These are phyloP conservation scores for Lucinisca nassula DNA, from an alignment of 2,888 invertebrate genomes.

Conservation along the genomic window DNA sequence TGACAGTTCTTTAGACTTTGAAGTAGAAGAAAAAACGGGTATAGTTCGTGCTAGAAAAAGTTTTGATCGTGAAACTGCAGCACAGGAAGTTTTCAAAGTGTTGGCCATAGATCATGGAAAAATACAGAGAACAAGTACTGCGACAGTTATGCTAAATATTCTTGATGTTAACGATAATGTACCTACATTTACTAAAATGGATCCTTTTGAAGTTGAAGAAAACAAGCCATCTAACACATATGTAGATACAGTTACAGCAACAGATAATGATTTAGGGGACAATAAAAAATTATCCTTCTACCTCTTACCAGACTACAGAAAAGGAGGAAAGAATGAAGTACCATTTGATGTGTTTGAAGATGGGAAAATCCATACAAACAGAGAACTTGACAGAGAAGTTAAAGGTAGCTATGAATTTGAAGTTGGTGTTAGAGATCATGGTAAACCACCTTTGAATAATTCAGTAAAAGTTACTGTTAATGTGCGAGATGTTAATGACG, in stretches of 20 bases:
- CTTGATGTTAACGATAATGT: conserved; percentile 73
- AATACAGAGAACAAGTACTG: conserved; percentile 66
- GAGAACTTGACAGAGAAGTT: conserved; percentile 95
- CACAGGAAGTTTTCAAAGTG: conserved; percentile 66
- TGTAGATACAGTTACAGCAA: conserved; percentile 96
- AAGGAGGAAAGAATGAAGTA: conserved; percentile 91
- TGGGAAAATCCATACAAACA: conserved; percentile 95
- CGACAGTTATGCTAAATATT: conserved; percentile 68
- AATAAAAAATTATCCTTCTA: conserved; percentile 93
- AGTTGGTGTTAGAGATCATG: conserved; percentile 94
- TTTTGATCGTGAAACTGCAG: conserved; percentile 71
- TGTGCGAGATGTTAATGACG: conserved; percentile 98
- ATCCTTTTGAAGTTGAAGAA: conserved; percentile 95
- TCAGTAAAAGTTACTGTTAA: conserved; percentile 97
- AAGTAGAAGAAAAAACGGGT: conserved; percentile 91
- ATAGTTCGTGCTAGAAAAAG: conserved; percentile 60
- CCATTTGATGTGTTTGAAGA: conserved; percentile 69
- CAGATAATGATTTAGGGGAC: conserved; percentile 96
- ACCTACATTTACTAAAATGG: conserved; percentile 65
- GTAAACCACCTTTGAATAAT: conserved; percentile 91
- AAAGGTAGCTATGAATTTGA: conserved; percentile 95
- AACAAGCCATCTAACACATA: conserved; percentile 96
- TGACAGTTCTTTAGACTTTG: conserved; percentile 60
- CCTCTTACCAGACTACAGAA: conserved; percentile 80
- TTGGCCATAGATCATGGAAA: conserved; percentile 73